A percentile compares a stretch with the other conserved stretches of the same genome.
These are phyloP conservation scores for Chironomus striatipennis DNA, from an alignment of 1,140 invertebrate species.

Conservation along the genomic window DNA sequence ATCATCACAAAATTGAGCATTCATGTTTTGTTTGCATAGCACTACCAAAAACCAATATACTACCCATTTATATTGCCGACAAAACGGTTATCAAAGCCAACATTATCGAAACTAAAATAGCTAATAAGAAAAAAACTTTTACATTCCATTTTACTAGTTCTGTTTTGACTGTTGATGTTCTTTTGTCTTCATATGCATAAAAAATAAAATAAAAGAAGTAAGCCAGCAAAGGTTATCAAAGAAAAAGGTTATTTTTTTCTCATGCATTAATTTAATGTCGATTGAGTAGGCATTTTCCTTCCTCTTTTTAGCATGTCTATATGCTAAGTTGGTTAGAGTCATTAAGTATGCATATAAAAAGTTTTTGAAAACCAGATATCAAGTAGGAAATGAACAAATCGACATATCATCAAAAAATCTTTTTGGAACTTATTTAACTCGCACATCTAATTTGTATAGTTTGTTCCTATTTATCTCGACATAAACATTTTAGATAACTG, in stretches of 20 bases:
- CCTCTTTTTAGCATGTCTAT: background rate
- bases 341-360: constrained; percentile 14
- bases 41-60: too few species aligned
- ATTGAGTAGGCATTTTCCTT: background rate
- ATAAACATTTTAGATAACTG: too few species aligned
- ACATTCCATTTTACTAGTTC: background rate
- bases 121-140: constrained; percentile 3
- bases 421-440: too few species aligned
- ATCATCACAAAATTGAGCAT: background rate
- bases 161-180: background rate
- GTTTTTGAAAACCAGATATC: background rate
- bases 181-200: too few species aligned
- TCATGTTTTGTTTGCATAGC: background rate
- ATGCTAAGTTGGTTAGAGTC: background rate
- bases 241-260: background rate
- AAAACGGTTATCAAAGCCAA: background rate
- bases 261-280: background rate
- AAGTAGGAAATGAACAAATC: background rate
- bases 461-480: too few species aligned
- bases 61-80: background rate
- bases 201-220: too few species aligned
- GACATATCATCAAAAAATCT: background rate
- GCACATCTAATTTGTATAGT: too few species aligned
- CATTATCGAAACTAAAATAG: constrained; percentile 1
- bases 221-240: background rate